These are phyloP conservation scores for Neopipo cinnamomea DNA, from an alignment of 2,113 vertebrate genomes.

Conservation along the genomic window DNA sequence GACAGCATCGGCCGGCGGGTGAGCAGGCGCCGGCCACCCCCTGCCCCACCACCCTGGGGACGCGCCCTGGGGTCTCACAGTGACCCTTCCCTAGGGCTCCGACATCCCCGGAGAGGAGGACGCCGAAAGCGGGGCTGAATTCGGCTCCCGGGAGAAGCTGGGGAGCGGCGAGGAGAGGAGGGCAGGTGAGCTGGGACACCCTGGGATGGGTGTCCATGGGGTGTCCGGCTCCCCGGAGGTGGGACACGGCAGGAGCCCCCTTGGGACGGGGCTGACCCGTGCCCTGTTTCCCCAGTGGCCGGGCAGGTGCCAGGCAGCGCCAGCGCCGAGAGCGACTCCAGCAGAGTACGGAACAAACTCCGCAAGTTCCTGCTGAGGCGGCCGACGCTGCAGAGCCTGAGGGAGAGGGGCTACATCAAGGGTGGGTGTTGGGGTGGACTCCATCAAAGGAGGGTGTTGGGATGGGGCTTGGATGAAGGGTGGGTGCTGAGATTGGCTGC, in stretches of 20 bases:
- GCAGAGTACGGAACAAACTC: conserved; percentile 82
- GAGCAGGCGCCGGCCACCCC: background rate
- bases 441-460: background rate
- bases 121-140: conserved; percentile 42
- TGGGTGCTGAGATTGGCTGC: background rate
- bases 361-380: conserved; percentile 85
- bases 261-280: fast-evolving
- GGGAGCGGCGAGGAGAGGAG: conserved; percentile 70
- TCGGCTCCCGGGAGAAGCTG: conserved; percentile 76
- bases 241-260: background rate
- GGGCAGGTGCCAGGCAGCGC: background rate
- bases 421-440: conserved; percentile 47
- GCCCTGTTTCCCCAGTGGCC: background rate
- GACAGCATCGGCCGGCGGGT: conserved; percentile 86
- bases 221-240: fast-evolving
- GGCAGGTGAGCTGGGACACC: conserved; percentile 55
- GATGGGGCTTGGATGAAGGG: background rate
- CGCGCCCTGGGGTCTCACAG: background rate
- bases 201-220: fast-evolving
- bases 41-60: background rate
- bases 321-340: conserved; percentile 73
- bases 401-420: conserved; percentile 90
- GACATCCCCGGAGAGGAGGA: conserved; percentile 73
- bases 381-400: conserved; percentile 87
- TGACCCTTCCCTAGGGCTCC: conserved; percentile 32